Conservation (phyloP, 1,140 invertebrate genomes). For the Drosophila orosa region DNA sequence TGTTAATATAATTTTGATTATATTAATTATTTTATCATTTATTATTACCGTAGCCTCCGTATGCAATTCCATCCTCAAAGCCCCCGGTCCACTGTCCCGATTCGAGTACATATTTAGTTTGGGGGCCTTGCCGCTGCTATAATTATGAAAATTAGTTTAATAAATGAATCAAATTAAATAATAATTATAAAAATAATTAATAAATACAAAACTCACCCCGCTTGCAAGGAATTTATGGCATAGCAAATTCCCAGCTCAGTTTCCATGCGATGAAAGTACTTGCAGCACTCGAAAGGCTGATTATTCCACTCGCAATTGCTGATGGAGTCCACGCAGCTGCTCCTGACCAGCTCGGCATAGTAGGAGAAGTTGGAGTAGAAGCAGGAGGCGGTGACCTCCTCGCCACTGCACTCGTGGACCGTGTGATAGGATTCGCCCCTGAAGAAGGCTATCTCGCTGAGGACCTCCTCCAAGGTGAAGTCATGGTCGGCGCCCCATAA, state of each 20-base stretch:
- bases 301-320: conserved; percentile 87
- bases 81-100: conserved; percentile 86
- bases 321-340: conserved; percentile 86
- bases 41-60: conserved; percentile 85
- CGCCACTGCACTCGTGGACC: conserved; percentile 86
- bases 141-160: background rate
- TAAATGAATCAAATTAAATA: background rate
- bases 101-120: conserved; percentile 84
- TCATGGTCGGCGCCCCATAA: conserved; percentile 87
- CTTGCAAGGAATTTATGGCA: conserved; percentile 87
- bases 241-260: conserved; percentile 89
- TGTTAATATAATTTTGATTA: background rate
- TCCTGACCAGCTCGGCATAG: conserved; percentile 86
- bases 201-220: conserved; percentile 56
- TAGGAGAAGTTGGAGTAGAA: conserved; percentile 86
- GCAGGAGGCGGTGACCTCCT: conserved; percentile 85
- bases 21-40: background rate
- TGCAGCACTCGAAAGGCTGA: conserved; percentile 87
- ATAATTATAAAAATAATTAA: no score
- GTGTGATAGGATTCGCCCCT: conserved; percentile 88
- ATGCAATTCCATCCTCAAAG: conserved; percentile 85
- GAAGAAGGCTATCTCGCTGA: conserved; percentile 88
- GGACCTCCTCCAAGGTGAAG: conserved; percentile 88
- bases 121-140: conserved; percentile 56
- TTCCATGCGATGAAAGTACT: conserved; percentile 87